Conservation (phyloP, 2,797 vertebrate genomes). For the Alectoris magna region DNA sequence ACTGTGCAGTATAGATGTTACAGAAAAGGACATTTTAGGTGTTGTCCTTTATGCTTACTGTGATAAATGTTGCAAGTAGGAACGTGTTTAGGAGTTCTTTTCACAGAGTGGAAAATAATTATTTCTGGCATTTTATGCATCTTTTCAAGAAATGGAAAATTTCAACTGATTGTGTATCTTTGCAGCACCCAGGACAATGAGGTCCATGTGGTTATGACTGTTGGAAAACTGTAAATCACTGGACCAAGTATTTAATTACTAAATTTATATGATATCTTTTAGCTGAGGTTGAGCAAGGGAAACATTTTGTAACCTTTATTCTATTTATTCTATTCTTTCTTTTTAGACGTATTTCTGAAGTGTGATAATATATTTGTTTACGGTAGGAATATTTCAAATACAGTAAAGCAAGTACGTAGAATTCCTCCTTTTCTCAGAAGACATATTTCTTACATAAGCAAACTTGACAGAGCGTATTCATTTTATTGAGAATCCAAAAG, state of each 20-base stretch:
- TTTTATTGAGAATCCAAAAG: not conserved
- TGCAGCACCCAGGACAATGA: not conserved
- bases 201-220: not conserved
- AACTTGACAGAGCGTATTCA: not conserved
- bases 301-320: not conserved
- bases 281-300: not conserved
- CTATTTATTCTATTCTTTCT: not conserved
- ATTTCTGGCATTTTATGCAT: not conserved
- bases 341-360: not conserved
- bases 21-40: slow-evolving; percentile 18
- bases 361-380: not conserved
- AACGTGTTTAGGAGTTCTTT: not conserved
- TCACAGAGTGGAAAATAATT: not conserved
- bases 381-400: not conserved
- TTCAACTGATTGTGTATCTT: not conserved
- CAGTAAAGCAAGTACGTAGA: not conserved
- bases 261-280: not conserved
- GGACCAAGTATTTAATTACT: not conserved
- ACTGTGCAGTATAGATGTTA: not conserved
- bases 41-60: not conserved
- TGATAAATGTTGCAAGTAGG: not conserved
- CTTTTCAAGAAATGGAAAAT: not conserved
- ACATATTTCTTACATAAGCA: not conserved
- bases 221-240: not conserved
- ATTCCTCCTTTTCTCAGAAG: not conserved